Percentiles rank a stretch among this genome's conserved stretches.
Evolutionary conservation across 2,888 invertebrate species (phyloP).

Genomic region (Lycocerus yunnanus): DNA sequence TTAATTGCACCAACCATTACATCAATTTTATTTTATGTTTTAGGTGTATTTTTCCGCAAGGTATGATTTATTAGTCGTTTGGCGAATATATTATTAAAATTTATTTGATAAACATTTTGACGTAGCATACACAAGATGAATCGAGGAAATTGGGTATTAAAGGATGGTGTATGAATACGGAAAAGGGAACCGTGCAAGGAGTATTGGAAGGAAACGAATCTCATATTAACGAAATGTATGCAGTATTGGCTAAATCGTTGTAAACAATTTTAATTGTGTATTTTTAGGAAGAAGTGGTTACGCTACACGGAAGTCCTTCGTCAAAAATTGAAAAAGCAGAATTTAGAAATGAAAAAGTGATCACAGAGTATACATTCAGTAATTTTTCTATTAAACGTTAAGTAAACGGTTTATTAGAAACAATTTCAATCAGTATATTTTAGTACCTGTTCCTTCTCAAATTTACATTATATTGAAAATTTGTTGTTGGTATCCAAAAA

Average conservation of each 20-base stretch:
- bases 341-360: slow-evolving; percentile 67
- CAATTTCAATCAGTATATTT: neutral
- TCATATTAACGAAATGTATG: slow-evolving; percentile 66
- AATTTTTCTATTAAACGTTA: slow-evolving; percentile 38
- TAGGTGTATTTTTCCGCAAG: slow-evolving; percentile 67
- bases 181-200: slow-evolving; percentile 69
- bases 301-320: slow-evolving; percentile 72
- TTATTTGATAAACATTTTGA: slow-evolving; percentile 22
- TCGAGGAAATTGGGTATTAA: slow-evolving; percentile 65
- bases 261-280: slow-evolving; percentile 3
- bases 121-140: slow-evolving; percentile 68
- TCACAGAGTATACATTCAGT: slow-evolving; percentile 47
- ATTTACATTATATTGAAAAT: neutral
- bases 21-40: slow-evolving; percentile 24
- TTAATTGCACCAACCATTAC: neutral
- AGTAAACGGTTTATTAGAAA: slow-evolving; percentile 13
- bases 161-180: slow-evolving; percentile 78
- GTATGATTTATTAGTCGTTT: slow-evolving; percentile 48
- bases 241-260: neutral
- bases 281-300: slow-evolving; percentile 64
- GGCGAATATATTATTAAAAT: neutral
- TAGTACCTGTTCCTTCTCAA: neutral
- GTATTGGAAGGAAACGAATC: slow-evolving; percentile 65
- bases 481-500: neutral
- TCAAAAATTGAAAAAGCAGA: slow-evolving; percentile 74